Conservation (phyloP, 2,113 vertebrate species). For the cattle (Bos taurus) region DNA sequence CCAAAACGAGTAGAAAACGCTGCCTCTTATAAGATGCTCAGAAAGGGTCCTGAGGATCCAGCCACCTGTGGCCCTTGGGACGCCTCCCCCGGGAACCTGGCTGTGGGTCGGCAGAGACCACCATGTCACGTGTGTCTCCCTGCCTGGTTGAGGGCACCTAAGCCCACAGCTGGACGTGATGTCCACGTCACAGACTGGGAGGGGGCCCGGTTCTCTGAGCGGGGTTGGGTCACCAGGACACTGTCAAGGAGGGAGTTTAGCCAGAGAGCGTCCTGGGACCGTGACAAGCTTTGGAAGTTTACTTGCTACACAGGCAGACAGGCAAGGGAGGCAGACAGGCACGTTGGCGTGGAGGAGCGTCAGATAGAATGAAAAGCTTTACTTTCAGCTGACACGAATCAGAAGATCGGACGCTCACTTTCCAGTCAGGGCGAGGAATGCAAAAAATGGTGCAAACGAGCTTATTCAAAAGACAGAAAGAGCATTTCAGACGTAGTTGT, state of each 20-base stretch:
- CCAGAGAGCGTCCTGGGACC: accelerated
- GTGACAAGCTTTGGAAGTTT: accelerated
- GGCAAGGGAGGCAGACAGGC: too few species aligned
- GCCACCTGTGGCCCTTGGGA: neutral
- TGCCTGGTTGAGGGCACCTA: too few species aligned
- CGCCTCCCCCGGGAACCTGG: accelerated
- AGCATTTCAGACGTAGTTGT: neutral
- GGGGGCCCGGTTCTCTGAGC: accelerated
- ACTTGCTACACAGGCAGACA: accelerated
- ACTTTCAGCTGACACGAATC: accelerated
- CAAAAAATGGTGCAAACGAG: neutral
- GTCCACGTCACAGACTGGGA: neutral
- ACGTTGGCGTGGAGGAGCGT: accelerated
- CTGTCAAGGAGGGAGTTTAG: neutral
- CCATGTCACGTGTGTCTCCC: accelerated
- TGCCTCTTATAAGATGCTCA: accelerated
- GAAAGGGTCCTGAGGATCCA: neutral
- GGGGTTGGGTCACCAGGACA: neutral
- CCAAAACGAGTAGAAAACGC: accelerated
- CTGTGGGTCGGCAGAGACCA: neutral
- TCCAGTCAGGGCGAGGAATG: accelerated
- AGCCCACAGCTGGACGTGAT: accelerated
- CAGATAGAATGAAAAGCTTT: neutral
- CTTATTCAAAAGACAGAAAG: neutral
- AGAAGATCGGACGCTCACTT: accelerated